Evolutionary conservation across 2,113 vertebrate genomes (phyloP).

Genomic region (Xenus cinereus): DNA sequence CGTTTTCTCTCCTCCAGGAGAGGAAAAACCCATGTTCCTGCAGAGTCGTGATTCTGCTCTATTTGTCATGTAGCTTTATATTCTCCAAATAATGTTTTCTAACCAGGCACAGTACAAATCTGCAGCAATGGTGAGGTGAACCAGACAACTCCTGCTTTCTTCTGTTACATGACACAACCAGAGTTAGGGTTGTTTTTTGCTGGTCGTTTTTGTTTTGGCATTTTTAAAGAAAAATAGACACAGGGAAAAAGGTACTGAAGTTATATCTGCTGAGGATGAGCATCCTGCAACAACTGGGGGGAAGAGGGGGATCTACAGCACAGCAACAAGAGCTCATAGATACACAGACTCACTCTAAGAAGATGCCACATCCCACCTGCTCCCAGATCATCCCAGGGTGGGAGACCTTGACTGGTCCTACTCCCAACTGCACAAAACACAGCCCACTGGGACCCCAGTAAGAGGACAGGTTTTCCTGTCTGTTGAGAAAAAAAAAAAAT

Average conservation of each 20-base stretch:
- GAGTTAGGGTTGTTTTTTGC: accelerated
- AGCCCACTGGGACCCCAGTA: neutral
- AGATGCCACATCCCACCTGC: neutral
- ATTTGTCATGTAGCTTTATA: neutral
- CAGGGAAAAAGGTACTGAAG: neutral
- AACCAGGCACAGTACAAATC: neutral
- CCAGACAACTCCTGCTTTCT: neutral
- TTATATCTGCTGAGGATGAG: neutral
- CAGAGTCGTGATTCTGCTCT: neutral
- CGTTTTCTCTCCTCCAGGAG: neutral
- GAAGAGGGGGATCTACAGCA: neutral
- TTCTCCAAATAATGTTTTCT: neutral
- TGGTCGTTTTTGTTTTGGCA: too few relatives aligned
- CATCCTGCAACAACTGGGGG: neutral
- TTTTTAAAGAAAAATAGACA: neutral
- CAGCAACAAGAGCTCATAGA: accelerated
- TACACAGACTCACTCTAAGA: neutral
- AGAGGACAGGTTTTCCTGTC: neutral
- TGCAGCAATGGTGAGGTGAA: neutral
- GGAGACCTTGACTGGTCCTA: neutral
- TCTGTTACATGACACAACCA: neutral
- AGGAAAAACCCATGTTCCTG: neutral
- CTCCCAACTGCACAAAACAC: neutral
- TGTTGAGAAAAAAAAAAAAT: too few relatives aligned
- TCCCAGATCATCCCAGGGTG: neutral